Conservation (phyloP, 2,797 vertebrate genomes). For the Malurus splendens region DNA sequence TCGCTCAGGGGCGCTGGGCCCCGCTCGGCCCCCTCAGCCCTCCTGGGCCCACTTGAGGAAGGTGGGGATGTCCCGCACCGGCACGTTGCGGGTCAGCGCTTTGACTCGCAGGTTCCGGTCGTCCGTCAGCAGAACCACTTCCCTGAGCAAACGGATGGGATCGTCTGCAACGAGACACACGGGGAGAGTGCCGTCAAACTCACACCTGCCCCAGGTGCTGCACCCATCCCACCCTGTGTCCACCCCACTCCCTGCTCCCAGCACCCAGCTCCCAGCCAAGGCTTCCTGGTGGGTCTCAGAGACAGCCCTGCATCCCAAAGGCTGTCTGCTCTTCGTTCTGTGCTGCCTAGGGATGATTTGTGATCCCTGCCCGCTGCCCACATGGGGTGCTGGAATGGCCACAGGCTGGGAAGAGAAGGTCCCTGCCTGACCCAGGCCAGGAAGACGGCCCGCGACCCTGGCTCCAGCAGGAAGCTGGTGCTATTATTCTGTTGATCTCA, state of each 20-base stretch:
- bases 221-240: accelerated
- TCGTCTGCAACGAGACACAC: constrained; percentile 72
- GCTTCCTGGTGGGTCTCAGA: accelerated
- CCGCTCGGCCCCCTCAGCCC: constrained; percentile 70
- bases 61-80: constrained; percentile 92
- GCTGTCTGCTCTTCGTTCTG: background rate
- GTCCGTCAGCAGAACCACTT: constrained; percentile 95
- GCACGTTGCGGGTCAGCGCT: constrained; percentile 92
- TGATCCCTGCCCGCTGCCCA: background rate
- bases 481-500: constrained; percentile 61
- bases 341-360: background rate
- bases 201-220: background rate
- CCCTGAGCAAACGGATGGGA: constrained; percentile 86
- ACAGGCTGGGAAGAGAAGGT: constrained; percentile 18
- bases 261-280: background rate
- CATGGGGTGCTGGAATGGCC: background rate
- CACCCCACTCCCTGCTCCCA: background rate
- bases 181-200: background rate
- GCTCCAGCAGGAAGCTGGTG: constrained; percentile 60
- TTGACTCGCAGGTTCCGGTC: constrained; percentile 97
- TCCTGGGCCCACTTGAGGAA: constrained; percentile 92
- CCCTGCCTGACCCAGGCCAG: constrained; percentile 37
- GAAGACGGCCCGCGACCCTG: constrained; percentile 20
- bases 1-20: constrained; percentile 46
- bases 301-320: background rate